Percentiles rank a stretch among this genome's conserved stretches.
These are phyloP conservation scores for Tympanoctomys barrerae DNA, from an alignment of 2,797 vertebrate species.

Conservation along the genomic window DNA sequence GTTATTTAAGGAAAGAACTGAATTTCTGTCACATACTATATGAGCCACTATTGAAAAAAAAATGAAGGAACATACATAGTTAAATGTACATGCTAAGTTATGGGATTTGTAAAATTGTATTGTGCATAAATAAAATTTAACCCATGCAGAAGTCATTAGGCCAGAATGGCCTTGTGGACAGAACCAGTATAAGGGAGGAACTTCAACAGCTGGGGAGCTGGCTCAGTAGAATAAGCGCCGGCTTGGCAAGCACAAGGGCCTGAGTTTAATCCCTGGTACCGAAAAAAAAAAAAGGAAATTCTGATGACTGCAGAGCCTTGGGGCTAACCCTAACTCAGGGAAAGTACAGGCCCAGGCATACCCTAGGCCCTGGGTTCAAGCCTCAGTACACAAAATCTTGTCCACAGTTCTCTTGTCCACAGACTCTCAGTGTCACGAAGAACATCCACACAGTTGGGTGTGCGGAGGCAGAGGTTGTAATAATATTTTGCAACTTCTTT, in stretches of 20 bases:
- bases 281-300: not conserved
- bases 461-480: not conserved
- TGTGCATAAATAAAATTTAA: not conserved
- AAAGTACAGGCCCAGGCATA: too few species aligned
- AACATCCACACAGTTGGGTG: not conserved
- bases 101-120: not conserved
- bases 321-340: not conserved
- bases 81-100: not conserved
- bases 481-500: constrained; percentile 29
- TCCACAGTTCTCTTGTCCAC: not conserved
- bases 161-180: not conserved
- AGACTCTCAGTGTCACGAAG: not conserved
- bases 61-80: not conserved
- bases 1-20: not conserved
- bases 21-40: not conserved
- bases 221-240: too few species aligned
- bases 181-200: not conserved
- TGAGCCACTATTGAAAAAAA: not conserved
- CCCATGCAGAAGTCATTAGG: not conserved
- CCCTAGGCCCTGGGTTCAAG: not conserved
- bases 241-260: too few species aligned
- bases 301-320: not conserved
- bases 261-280: too few species aligned
- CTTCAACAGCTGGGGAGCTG: not conserved
- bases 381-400: not conserved